These are phyloP conservation scores for Drosophila sucinea DNA, from an alignment of 1,140 invertebrate genomes.

Conservation along the genomic window DNA sequence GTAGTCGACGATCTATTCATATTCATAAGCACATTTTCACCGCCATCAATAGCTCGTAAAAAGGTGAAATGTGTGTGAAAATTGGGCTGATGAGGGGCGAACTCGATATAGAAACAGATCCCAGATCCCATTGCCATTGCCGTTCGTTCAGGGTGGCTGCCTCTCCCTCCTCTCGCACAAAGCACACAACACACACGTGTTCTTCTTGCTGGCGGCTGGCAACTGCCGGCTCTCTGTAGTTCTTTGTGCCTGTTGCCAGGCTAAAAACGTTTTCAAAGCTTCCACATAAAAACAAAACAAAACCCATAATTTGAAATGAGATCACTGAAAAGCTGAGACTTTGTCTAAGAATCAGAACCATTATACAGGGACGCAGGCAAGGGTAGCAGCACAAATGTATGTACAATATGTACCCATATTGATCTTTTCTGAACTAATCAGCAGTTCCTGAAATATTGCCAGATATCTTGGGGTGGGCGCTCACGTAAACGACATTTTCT, in stretches of 20 bases:
- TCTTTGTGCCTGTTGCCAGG: slow-evolving; percentile 16
- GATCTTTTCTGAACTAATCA: too few relatives aligned
- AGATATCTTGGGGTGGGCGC: too few relatives aligned
- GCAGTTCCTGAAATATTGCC: too few relatives aligned
- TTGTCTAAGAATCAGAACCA: background rate
- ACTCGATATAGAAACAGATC: slow-evolving; percentile 5
- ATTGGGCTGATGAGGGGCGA: slow-evolving; percentile 18
- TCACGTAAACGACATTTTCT: too few relatives aligned
- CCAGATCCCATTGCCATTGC: slow-evolving; percentile 7
- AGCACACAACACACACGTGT: slow-evolving; percentile 13
- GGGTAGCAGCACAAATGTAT: background rate
- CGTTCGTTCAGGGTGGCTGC: slow-evolving; percentile 13
- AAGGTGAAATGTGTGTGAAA: slow-evolving; percentile 28
- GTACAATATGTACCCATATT: background rate
- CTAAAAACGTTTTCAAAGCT: slow-evolving; percentile 8
- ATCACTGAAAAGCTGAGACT: slow-evolving; percentile 21
- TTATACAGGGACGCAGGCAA: background rate
- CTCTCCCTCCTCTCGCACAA: background rate
- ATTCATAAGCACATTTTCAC: slow-evolving; percentile 27
- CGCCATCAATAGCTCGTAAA: slow-evolving; percentile 28
- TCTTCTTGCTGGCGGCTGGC: background rate
- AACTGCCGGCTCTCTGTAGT: background rate
- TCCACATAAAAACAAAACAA: background rate
- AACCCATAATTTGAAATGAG: slow-evolving; percentile 5
- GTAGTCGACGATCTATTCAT: slow-evolving; percentile 19